Percentiles rank a stretch among this genome's conserved stretches.
Conservation (phyloP, 2,797 vertebrate genomes). For the Gallirallus australis region DNA sequence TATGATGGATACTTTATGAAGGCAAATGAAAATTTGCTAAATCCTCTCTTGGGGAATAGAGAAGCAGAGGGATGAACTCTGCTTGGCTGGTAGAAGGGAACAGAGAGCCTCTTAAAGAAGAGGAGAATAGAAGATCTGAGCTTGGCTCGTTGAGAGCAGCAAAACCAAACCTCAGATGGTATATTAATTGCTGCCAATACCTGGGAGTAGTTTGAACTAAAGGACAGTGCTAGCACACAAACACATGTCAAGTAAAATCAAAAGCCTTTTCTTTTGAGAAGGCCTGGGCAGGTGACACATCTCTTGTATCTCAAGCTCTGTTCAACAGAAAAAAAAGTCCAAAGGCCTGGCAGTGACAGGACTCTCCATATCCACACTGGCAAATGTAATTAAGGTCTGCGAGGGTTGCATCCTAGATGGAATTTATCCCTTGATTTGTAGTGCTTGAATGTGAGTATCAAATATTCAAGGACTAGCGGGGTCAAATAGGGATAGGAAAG, state of each 20-base stretch:
- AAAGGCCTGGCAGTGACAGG: not conserved
- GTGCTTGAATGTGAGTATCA: conserved; percentile 45
- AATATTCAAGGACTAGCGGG: conserved; percentile 28
- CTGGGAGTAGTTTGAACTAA: not conserved
- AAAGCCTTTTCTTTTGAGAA: not conserved
- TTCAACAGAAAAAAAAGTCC: not conserved
- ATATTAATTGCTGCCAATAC: not conserved
- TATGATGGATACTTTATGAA: not conserved
- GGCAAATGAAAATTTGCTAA: not conserved
- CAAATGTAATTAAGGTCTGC: not conserved
- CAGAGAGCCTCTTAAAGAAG: not conserved
- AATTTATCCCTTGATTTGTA: conserved; percentile 27
- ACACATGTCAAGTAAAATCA: not conserved
- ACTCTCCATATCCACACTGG: not conserved
- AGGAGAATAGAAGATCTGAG: not conserved
- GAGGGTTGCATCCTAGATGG: not conserved
- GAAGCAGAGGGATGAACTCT: not conserved
- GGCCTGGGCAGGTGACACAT: not conserved
- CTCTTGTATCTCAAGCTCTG: not conserved
- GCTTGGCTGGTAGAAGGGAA: not conserved
- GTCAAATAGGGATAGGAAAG: conserved; percentile 50
- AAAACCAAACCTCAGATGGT: not conserved
- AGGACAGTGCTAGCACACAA: not conserved
- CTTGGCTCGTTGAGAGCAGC: not conserved
- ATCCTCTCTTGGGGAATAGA: not conserved